Conservation (phyloP, 2,113 vertebrate genomes). For the Nothoprocta pentlandii region DNA sequence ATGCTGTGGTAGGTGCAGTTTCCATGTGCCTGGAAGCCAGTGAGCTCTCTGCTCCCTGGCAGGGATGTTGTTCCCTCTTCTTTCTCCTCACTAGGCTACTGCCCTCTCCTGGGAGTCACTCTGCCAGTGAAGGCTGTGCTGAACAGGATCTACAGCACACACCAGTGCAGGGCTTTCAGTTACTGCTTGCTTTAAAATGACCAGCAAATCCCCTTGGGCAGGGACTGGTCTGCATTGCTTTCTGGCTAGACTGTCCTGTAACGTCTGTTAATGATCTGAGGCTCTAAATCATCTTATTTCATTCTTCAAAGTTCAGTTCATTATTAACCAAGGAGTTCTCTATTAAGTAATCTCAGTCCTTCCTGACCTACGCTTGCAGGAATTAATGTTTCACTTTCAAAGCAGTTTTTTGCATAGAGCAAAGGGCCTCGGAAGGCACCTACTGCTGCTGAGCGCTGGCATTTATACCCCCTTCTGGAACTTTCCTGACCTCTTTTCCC, state of each 20-base stretch:
- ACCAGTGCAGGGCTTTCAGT: background rate
- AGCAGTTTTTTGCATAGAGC: background rate
- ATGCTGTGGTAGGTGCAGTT: background rate
- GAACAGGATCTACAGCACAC: background rate
- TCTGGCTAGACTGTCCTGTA: background rate
- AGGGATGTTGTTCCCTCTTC: background rate
- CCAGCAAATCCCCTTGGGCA: background rate
- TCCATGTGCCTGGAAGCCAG: background rate
- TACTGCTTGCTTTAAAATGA: background rate
- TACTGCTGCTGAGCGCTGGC: background rate
- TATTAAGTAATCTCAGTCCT: background rate
- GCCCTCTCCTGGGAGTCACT: background rate
- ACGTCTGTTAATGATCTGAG: background rate
- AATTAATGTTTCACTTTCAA: constrained; percentile 22
- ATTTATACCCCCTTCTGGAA: background rate
- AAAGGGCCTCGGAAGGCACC: background rate
- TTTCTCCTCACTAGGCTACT: background rate
- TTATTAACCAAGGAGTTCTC: constrained; percentile 12
- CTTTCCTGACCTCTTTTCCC: constrained; percentile 33
- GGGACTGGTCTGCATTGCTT: background rate
- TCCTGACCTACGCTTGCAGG: background rate
- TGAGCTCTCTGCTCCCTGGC: background rate
- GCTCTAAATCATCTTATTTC: background rate
- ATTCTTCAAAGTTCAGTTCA: background rate
- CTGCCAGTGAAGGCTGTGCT: background rate